Evolutionary conservation across 2,113 vertebrate species (phyloP), one percentile per base, ranked within the genome.

Genomic region (Amphilophus citrinellus): DNA sequence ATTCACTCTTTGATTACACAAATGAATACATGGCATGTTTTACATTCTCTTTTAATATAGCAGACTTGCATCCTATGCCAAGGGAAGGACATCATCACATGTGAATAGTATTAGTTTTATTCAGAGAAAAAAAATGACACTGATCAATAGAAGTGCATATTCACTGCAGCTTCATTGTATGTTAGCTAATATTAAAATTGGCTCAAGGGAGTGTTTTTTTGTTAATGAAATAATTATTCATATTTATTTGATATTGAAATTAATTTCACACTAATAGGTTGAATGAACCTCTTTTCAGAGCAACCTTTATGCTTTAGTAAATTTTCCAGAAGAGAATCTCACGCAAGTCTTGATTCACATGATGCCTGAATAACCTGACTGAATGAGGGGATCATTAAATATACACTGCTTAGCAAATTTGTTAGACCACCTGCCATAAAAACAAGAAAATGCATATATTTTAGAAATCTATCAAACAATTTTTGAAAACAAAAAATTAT

Each of bases 101-200:
- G 35, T 27, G 60, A 24, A 39, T 22, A 56, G 20, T 22, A 76
- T 59, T 42, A 8, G 39, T 27, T 76, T 39, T 76, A 18, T 76
- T 76, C 24, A 27, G 44, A 53, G 27, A 13, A 73, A 20, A 20
- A n/a, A 73, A 53, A 73, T 13, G 27, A 53, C 24, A 32, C 66
- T 73, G 44, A 73, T 73, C 44, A 73, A 73, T 73, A 53, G 53
- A 73, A 53, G 44, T 20, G 20, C 66, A 73, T 53, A 73, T 53
- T 53, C 66, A 53, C 24, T 20, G 42, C 10, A 47, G 65, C 65
- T 68, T 27, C 22, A 68, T 22, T 47, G 66, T 53, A 20, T 44
- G 44, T 30, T 53, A 53, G 0, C 17, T 20, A 10, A 53, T 73
- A n/a, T 53, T 73, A 7, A 73, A 73, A 32, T 32, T 17, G 24